Evolutionary conservation across 2,113 vertebrate species (phyloP).

Genomic region (Dasyurus viverrinus): DNA sequence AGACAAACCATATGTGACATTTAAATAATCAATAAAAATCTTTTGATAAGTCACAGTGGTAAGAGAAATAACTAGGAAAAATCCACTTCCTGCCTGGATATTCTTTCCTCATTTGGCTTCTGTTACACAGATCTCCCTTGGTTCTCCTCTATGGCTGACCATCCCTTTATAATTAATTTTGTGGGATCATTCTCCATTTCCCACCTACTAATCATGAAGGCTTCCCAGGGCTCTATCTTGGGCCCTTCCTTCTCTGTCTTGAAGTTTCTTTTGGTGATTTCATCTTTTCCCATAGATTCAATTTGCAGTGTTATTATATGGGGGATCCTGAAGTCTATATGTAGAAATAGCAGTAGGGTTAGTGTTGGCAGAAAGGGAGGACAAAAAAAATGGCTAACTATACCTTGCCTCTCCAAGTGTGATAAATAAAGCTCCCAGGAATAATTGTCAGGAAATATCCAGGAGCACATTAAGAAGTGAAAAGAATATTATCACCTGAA

Average conservation of each 20-base stretch:
- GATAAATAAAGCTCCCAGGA: neutral
- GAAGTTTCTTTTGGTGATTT: neutral
- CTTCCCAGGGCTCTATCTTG: neutral
- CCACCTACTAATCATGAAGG: neutral
- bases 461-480: neutral
- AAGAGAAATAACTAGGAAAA: neutral
- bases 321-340: neutral
- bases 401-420: neutral
- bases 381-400: neutral
- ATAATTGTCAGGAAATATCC: neutral
- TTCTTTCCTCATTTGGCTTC: neutral
- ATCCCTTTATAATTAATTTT: too few relatives aligned
- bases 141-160: neutral
- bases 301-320: neutral
- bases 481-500: neutral
- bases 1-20: neutral
- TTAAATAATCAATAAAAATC: neutral
- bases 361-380: neutral
- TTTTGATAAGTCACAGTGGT: neutral
- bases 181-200: neutral
- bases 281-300: neutral
- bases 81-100: neutral
- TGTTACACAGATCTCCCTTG: neutral
- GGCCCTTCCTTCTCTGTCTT: neutral
- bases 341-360: neutral